Evolutionary conservation across 64 coral and sea anemone species (phyloP).

Genomic region (Stichodactyla helianthus): DNA sequence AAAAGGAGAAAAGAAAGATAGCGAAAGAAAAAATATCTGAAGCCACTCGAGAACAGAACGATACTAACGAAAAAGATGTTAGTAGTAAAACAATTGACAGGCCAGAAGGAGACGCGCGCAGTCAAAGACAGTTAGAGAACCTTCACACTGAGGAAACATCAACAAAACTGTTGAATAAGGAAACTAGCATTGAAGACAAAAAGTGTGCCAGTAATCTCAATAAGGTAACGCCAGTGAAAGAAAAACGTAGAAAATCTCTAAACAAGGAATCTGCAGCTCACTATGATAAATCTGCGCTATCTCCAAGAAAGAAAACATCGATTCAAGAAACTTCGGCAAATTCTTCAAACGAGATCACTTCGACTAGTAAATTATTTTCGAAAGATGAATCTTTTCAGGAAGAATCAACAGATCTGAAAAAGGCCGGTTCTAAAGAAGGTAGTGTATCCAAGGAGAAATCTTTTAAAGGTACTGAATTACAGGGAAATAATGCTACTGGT

Average conservation of each 20-base stretch:
- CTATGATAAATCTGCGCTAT: not conserved
- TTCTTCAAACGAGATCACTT: not conserved
- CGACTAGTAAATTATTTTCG: not conserved
- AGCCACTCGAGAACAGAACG: not conserved
- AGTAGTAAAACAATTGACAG: not conserved
- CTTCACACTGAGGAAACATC: not conserved
- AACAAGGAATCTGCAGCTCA: not conserved
- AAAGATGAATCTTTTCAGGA: not conserved
- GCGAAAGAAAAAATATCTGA: not conserved
- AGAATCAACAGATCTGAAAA: not conserved
- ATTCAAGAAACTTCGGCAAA: not conserved
- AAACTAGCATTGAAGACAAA: not conserved
- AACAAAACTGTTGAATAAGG: not conserved
- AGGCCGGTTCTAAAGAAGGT: not conserved
- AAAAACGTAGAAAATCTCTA: not conserved
- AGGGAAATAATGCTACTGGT: not conserved
- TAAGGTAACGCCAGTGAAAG: too few species aligned
- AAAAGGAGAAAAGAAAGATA: not conserved
- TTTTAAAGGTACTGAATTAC: not conserved
- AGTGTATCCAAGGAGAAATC: not conserved
- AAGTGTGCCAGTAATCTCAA: not conserved
- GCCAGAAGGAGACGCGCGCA: not conserved
- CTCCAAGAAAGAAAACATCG: not conserved
- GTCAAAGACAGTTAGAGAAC: not conserved
- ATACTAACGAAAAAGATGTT: not conserved